These are phyloP conservation scores for Drosophila sordidapex DNA, from an alignment of 2,888 invertebrate species.

Conservation along the genomic window DNA sequence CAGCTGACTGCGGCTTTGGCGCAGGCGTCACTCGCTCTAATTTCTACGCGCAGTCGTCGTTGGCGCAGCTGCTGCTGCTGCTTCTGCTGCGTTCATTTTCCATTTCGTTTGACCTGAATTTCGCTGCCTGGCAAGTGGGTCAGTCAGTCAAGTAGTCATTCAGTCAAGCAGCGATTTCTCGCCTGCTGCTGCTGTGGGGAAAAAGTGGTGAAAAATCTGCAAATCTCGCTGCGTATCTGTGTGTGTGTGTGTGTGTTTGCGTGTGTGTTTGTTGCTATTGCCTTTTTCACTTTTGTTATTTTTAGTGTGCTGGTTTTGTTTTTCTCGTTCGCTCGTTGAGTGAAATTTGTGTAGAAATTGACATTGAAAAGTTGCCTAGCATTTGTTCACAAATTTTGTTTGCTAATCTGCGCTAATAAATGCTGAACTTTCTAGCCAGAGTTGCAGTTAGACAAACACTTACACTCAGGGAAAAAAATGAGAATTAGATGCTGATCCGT, in stretches of 20 bases:
- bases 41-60: constrained; percentile 76
- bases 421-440: not conserved
- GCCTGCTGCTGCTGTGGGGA: constrained; percentile 46
- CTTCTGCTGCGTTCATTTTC: constrained; percentile 74
- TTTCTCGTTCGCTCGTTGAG: constrained; percentile 34
- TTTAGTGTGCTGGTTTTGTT: constrained; percentile 50
- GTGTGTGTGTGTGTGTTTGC: not conserved
- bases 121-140: constrained; percentile 75
- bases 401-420: constrained; percentile 6
- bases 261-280: constrained; percentile 18
- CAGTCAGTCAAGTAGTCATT: constrained; percentile 48
- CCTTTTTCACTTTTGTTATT: constrained; percentile 45
- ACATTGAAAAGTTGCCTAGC: constrained; percentile 77
- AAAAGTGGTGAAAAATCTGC: constrained; percentile 72
- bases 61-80: not conserved
- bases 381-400: constrained; percentile 11
- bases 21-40: constrained; percentile 65
- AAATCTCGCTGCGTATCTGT: constrained; percentile 23
- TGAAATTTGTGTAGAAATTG: constrained; percentile 72
- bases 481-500: constrained; percentile 37
- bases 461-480: constrained; percentile 6
- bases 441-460: constrained; percentile 1
- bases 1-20: constrained; percentile 5
- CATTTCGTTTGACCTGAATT: constrained; percentile 84
- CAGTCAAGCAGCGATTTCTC: constrained; percentile 53